Evolutionary conservation across 2,113 vertebrate genomes (phyloP), one percentile per base, ranked within the genome.

Genomic region (Anolis carolinensis): DNA sequence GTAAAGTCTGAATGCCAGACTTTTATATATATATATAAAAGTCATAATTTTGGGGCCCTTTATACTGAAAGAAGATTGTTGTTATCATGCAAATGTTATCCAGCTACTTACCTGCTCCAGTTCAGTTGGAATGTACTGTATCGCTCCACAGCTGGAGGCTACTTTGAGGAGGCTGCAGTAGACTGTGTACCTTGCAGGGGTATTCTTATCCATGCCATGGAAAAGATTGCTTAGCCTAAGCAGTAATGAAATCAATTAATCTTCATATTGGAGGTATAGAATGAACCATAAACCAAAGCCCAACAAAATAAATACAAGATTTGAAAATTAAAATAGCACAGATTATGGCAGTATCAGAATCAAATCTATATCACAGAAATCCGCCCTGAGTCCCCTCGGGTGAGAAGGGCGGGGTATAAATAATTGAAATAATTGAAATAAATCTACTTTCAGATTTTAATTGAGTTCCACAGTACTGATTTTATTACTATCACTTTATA

Each of bases 151-250:
- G 0, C 98, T 97, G 0, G 98, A 97, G 13, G 99, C 98, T 89
- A 99, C 98, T 94, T 98, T 98, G 78, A 99, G 97, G 83, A 99
- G 98, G 91, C 98, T 95, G 94, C 98, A 99, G 93, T 99, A 99
- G n/a, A 99, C 99, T 0, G 97, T 98, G 50, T 99, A 98, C 83
- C 99, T 97, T 88, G 99, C 98, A 8, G 98, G 97, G 65, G 98
- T 97, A 86, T 97, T 99, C 95, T 99, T 99, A 92, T 99, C 98
- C 98, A 99, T 99, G 18, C 98, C 98, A n/a, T 99, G 98, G 94
- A 99, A 99, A 83, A 99, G 97, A 92, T 99, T 99, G 94, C 98
- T 99, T 80, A 99, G 96, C 63, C 99, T 99, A 89, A 84, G 86
- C 11, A 91, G 70, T 76, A 90, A 90, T 74, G 10, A 90, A 23